phyloP scores from a whole-genome alignment of 2,797 vertebrate genomes.

The Lacerta bilineata region DNA sequence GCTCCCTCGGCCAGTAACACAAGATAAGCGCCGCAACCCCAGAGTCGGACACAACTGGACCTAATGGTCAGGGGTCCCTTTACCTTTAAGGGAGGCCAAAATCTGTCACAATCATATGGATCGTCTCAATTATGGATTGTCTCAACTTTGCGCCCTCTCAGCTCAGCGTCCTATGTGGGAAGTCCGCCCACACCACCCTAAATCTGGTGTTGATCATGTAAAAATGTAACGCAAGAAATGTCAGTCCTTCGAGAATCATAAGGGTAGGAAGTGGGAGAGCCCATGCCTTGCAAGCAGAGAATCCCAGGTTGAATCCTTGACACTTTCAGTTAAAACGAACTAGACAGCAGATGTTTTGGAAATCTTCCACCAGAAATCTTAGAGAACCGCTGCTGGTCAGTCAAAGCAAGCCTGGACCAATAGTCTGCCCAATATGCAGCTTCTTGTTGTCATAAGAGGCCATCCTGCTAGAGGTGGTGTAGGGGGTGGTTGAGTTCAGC shows the following conservation, averaged over 20 bases:
- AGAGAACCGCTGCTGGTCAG: background rate
- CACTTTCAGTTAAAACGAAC: background rate
- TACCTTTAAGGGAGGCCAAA: no score
- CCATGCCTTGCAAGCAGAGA: background rate
- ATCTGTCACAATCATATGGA: no score
- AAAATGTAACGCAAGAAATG: background rate
- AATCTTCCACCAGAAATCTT: background rate
- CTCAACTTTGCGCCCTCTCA: no score
- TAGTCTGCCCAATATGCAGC: background rate
- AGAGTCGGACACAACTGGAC: no score
- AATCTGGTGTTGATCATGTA: background rate
- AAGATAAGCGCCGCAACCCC: no score
- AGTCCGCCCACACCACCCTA: no score
- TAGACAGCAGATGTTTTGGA: background rate
- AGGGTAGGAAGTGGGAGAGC: background rate
- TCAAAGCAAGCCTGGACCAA: no score
- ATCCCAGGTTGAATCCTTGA: background rate
- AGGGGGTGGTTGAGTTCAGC: fast-evolving
- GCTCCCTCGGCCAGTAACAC: no score
- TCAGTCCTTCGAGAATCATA: background rate
- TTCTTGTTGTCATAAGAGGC: background rate
- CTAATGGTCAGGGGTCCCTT: no score
- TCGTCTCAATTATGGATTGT: no score
- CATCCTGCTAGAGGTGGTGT: background rate
- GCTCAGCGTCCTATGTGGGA: no score